Evolutionary conservation across 2,113 vertebrate species (phyloP).

Genomic region (Thomomys bottae): DNA sequence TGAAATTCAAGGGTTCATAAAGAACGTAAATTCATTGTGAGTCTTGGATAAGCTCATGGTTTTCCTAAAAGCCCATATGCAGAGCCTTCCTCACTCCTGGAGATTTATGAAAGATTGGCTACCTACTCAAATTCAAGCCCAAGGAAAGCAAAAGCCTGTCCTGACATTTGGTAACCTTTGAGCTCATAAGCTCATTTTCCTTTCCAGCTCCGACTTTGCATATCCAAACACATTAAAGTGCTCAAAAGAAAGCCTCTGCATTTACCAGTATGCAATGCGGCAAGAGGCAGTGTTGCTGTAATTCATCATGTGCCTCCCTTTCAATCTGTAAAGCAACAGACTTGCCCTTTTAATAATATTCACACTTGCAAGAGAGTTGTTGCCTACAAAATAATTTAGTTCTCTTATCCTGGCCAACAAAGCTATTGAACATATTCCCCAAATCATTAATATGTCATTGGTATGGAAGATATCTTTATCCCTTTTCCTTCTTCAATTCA

Average conservation of each 20-base stretch:
- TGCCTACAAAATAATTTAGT: neutral
- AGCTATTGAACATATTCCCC: neutral
- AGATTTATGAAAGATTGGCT: neutral
- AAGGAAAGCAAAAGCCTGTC: neutral
- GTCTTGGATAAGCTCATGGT: neutral
- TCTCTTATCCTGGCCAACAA: neutral
- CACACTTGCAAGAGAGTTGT: neutral
- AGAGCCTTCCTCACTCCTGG: neutral
- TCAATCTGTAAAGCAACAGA: neutral
- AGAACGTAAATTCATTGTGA: neutral
- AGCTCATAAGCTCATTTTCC: slow-evolving; percentile 26
- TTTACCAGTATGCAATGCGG: neutral
- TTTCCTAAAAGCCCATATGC: neutral
- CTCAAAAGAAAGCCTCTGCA: neutral
- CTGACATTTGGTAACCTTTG: neutral
- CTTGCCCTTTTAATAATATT: neutral
- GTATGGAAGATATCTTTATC: neutral
- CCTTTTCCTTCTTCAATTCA: neutral
- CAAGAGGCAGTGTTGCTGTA: neutral
- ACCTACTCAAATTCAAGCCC: slow-evolving; percentile 10
- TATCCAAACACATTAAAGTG: neutral
- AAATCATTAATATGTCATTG: neutral
- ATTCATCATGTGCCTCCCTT: neutral
- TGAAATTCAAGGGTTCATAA: neutral
- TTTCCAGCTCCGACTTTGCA: neutral